Evolutionary conservation across 2,113 vertebrate genomes (phyloP), one percentile per base, ranked within the genome.

Genomic region (Neotoma lepida): DNA sequence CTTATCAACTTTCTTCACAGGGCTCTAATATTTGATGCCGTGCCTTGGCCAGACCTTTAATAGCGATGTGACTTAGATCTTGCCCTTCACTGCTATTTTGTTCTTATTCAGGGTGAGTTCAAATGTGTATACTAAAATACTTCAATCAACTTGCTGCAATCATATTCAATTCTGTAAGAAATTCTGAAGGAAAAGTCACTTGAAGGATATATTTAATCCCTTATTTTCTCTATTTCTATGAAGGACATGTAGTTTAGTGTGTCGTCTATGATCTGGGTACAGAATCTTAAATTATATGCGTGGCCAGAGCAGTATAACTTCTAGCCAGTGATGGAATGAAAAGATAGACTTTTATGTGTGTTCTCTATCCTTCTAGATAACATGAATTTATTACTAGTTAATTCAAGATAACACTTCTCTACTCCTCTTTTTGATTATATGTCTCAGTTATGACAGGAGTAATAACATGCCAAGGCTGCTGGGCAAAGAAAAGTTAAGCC

Each of bases 161-260:
- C 26, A 66, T 58, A 74, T 44, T 89, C 74, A 56, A 46, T 96
- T 93, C 90, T 91, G 39, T 93, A 63, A 91, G 82, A 77, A n/a
- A 88, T 91, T 63, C 56, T 84, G 39, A 94, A 61, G 44, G 56
- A 77, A 89, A 93, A 68, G 13, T 80, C 56, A 92, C 66, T 73
- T 51, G 30, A 86, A 96, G 44, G 49, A 49, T 81, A 49, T 80
- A 78, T 93, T 88, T 85, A 95, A 76, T 39, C 22, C 39, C 64
- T 86, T 85, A 66, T 61, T 91, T 87, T 70, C 70, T 85, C 13
- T 9, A 73, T 73, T 61, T 86, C 70, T 76, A 13, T 90, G 46
- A 94, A 78, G 35, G n/a, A 30, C 39, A 33, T 33, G 18, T 6
- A 87, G 18, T 24, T 89, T 76, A 63, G 39, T 66, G 2, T 61